phyloP scores from a whole-genome alignment of 2,888 invertebrate genomes.

The Octodonta nipae region DNA sequence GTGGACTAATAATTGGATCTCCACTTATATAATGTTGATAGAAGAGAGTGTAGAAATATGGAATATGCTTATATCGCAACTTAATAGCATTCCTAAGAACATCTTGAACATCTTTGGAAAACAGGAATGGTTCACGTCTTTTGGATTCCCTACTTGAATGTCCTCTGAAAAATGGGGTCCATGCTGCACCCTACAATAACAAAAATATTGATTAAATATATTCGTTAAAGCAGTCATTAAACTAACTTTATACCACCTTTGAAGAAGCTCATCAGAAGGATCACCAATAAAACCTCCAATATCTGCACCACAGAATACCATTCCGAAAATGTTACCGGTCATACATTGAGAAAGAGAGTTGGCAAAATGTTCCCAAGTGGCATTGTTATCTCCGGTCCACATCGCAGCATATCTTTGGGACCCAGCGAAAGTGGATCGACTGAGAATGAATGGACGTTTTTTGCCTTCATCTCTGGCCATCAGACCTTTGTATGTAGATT shows the following conservation, averaged over 20 bases:
- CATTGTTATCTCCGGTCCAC: constrained; percentile 96
- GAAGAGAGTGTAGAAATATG: constrained; percentile 82
- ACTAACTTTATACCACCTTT: constrained; percentile 50
- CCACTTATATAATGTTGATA: constrained; percentile 72
- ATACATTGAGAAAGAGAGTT: constrained; percentile 83
- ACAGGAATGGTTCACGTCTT: constrained; percentile 91
- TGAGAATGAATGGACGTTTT: constrained; percentile 75
- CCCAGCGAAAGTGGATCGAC: constrained; percentile 81
- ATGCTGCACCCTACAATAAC: constrained; percentile 59
- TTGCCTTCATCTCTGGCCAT: constrained; percentile 42
- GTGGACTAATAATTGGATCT: constrained; percentile 73
- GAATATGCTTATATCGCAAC: constrained; percentile 72
- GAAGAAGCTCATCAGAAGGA: constrained; percentile 77
- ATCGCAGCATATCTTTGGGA: constrained; percentile 79
- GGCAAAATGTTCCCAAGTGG: constrained; percentile 81
- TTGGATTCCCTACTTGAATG: constrained; percentile 92
- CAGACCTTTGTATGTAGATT: constrained; percentile 49
- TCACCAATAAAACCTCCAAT: constrained; percentile 93
- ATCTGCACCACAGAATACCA: constrained; percentile 88
- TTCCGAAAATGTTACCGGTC: constrained; percentile 55
- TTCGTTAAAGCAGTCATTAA: not conserved
- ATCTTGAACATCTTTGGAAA: constrained; percentile 52
- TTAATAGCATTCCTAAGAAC: constrained; percentile 49
- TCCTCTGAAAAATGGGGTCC: constrained; percentile 85
- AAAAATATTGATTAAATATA: constrained; percentile 6